Percentiles rank a stretch among this genome's conserved stretches.
Evolutionary conservation across 2,113 vertebrate species (phyloP).

Genomic region (Notarius lentiginosus): DNA sequence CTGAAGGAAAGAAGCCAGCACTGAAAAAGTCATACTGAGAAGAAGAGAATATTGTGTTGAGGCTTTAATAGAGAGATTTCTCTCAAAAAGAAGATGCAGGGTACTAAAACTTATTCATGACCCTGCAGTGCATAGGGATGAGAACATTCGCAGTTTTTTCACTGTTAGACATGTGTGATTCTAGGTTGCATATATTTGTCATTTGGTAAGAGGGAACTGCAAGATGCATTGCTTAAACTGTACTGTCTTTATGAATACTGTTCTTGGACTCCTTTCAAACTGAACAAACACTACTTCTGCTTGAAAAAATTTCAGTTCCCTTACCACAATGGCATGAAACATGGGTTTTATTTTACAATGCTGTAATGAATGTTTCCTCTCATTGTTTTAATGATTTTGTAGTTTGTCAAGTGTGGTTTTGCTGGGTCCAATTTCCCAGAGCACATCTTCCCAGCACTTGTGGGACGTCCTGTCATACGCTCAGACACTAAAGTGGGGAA

Average conservation of each 20-base stretch:
- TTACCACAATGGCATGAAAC: background rate
- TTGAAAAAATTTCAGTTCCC: background rate
- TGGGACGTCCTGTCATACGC: constrained; percentile 93
- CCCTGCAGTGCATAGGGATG: background rate
- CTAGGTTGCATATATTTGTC: background rate
- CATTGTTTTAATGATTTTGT: constrained; percentile 42
- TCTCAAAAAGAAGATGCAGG: background rate
- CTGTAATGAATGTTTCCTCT: background rate
- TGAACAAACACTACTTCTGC: background rate
- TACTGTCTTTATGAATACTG: background rate
- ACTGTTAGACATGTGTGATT: background rate
- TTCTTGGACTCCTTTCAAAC: background rate
- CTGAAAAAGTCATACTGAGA: background rate
- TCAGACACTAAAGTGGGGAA: constrained; percentile 94
- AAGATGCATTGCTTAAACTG: background rate
- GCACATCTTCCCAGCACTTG: constrained; percentile 96
- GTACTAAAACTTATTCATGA: background rate
- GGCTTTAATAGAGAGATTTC: background rate
- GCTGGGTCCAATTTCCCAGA: constrained; percentile 97
- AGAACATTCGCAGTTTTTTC: background rate
- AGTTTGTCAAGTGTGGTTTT: constrained; percentile 99
- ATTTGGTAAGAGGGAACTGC: background rate
- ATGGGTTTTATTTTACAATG: background rate
- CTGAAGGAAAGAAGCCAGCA: background rate
- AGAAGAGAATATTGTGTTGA: background rate